phyloP scores from a whole-genome alignment of 2,888 invertebrate species.

The Pasiphila rectangulata region DNA sequence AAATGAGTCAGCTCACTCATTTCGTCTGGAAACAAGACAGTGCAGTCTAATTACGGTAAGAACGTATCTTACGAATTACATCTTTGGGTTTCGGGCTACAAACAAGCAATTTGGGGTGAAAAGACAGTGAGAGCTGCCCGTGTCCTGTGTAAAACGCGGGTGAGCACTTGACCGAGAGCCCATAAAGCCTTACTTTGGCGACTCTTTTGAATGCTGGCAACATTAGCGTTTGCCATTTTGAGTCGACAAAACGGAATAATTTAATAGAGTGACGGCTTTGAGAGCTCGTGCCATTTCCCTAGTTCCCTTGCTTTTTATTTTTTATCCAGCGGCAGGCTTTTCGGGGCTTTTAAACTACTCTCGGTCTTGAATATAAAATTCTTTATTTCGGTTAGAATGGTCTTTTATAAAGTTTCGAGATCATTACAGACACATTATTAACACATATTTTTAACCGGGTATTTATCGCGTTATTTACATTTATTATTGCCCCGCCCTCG shows the following conservation, averaged over 20 bases:
- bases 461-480: no score
- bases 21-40: no score
- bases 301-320: conserved; percentile 39
- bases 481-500: no score
- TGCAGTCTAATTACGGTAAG: no score
- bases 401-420: no score
- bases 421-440: no score
- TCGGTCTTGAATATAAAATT: neutral
- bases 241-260: conserved; percentile 69
- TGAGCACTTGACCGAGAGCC: conserved; percentile 45
- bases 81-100: no score
- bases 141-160: conserved; percentile 10
- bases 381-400: no score
- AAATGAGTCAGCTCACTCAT: no score
- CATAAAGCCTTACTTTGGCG: conserved; percentile 36
- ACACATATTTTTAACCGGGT: no score
- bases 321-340: neutral
- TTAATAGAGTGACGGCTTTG: conserved; percentile 68
- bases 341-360: neutral
- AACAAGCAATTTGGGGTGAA: conserved; percentile 23
- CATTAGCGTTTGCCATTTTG: conserved; percentile 66
- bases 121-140: conserved; percentile 12
- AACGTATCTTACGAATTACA: no score
- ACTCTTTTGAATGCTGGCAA: conserved; percentile 59
- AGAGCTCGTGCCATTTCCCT: conserved; percentile 49